Evolutionary conservation across 2,113 vertebrate genomes (phyloP).

Genomic region (Ursus arctos): DNA sequence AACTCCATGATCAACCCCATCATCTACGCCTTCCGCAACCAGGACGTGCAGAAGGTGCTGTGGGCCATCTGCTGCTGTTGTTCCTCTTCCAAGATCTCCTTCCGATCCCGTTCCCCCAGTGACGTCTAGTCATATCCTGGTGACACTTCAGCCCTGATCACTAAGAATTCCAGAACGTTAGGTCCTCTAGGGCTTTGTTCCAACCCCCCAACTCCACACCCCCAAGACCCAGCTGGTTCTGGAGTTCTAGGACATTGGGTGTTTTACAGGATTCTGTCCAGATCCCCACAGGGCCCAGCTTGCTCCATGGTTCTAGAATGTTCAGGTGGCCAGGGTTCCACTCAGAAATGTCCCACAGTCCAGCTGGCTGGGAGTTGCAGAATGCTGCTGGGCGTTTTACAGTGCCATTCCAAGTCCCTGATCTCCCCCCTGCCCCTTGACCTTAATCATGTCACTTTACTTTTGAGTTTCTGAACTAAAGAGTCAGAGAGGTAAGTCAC

Average conservation of each 20-base stretch:
- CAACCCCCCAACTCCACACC: slow-evolving; percentile 37
- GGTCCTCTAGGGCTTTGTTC: slow-evolving; percentile 60
- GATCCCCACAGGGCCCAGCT: slow-evolving; percentile 42
- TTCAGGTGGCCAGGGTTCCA: slow-evolving; percentile 56
- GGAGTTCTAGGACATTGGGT: slow-evolving; percentile 78
- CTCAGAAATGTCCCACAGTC: slow-evolving; percentile 31
- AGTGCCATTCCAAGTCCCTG: slow-evolving; percentile 72
- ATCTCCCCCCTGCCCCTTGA: neutral
- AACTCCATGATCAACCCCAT: slow-evolving; percentile 96
- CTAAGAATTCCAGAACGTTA: slow-evolving; percentile 66
- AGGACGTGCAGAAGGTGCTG: slow-evolving; percentile 95
- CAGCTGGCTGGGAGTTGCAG: slow-evolving; percentile 57
- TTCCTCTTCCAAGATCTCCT: slow-evolving; percentile 85
- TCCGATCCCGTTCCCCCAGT: slow-evolving; percentile 92
- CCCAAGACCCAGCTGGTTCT: slow-evolving; percentile 81
- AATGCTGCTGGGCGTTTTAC: slow-evolving; percentile 69
- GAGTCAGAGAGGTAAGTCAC: slow-evolving; percentile 68
- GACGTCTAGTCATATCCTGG: slow-evolving; percentile 90
- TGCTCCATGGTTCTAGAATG: slow-evolving; percentile 66
- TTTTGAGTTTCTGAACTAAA: slow-evolving; percentile 68
- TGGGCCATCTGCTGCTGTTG: slow-evolving; percentile 92
- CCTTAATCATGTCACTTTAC: slow-evolving; percentile 71
- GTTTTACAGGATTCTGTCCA: slow-evolving; percentile 65
- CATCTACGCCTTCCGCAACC: slow-evolving; percentile 97
- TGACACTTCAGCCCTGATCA: slow-evolving; percentile 9